Percentiles rank a stretch among this genome's conserved stretches.
Evolutionary conservation across 2,113 vertebrate genomes (phyloP).

Genomic region (Pangasianodon hypophthalmus): DNA sequence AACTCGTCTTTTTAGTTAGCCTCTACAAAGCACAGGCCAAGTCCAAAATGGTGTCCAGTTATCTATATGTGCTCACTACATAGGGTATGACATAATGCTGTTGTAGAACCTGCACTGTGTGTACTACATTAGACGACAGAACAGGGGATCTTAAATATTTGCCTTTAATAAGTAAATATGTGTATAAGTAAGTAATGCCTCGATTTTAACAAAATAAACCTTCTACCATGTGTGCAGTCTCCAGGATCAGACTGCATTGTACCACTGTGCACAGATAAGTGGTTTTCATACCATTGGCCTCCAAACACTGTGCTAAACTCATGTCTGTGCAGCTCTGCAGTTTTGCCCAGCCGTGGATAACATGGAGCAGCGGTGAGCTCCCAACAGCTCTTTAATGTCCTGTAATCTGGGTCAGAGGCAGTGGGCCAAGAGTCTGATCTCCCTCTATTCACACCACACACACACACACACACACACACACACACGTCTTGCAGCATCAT

Average conservation of each 20-base stretch:
- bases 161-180: not conserved
- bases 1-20: not conserved
- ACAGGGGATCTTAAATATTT: not conserved
- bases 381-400: slow-evolving; percentile 53
- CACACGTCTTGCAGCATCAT: not conserved
- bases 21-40: not conserved
- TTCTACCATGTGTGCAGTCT: no score
- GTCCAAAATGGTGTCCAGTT: not conserved
- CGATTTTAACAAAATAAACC: not conserved
- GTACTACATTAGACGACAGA: not conserved
- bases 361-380: slow-evolving; percentile 20
- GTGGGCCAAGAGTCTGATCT: slow-evolving; percentile 32
- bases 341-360: slow-evolving; percentile 33
- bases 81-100: not conserved
- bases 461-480: slow-evolving; percentile 18
- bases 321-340: not conserved
- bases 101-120: not conserved
- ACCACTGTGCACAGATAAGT: not conserved
- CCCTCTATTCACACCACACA: slow-evolving; percentile 15
- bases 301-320: not conserved
- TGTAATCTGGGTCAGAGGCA: slow-evolving; percentile 52
- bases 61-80: not conserved
- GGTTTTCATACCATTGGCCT: not conserved
- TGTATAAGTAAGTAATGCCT: not conserved
- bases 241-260: not conserved